Conservation (phyloP, 2,888 invertebrate genomes). For the Catocala sponsa region DNA sequence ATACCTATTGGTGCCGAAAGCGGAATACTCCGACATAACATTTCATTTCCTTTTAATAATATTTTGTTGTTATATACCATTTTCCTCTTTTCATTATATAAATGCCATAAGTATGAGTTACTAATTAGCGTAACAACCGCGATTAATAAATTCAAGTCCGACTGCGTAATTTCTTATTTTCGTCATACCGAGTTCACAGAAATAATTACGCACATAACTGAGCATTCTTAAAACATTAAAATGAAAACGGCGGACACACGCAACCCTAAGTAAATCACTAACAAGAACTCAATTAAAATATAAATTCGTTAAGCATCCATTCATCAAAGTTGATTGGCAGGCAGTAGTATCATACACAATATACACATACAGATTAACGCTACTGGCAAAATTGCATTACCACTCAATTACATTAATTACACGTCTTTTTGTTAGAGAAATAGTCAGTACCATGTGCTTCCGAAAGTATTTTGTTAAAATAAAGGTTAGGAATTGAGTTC, state of each 20-base stretch:
- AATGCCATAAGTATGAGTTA: no score
- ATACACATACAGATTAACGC: conserved; percentile 51
- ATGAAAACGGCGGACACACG: conserved; percentile 26
- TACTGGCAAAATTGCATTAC: conserved; percentile 75
- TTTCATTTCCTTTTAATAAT: no score
- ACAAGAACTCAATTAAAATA: conserved; percentile 74
- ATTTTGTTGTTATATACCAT: no score
- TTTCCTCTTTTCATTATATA: no score
- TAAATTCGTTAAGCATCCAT: conserved; percentile 79
- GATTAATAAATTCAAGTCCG: not conserved
- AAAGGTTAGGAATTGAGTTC: conserved; percentile 31
- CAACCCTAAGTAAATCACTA: conserved; percentile 54
- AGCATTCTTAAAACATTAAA: conserved; percentile 34
- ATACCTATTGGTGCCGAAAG: no score
- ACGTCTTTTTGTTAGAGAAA: conserved; percentile 66
- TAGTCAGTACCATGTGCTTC: conserved; percentile 56
- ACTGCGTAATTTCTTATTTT: not conserved
- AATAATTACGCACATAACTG: conserved; percentile 13
- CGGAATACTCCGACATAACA: no score
- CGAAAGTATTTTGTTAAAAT: conserved; percentile 32
- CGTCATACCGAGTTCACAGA: conserved; percentile 7
- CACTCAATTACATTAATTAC: conserved; percentile 72
- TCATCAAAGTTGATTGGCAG: conserved; percentile 79
- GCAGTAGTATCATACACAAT: conserved; percentile 36
- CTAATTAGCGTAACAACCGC: not conserved